phyloP scores from a whole-genome alignment of 2,797 vertebrate genomes.

The Gymnothorax reevesii region DNA sequence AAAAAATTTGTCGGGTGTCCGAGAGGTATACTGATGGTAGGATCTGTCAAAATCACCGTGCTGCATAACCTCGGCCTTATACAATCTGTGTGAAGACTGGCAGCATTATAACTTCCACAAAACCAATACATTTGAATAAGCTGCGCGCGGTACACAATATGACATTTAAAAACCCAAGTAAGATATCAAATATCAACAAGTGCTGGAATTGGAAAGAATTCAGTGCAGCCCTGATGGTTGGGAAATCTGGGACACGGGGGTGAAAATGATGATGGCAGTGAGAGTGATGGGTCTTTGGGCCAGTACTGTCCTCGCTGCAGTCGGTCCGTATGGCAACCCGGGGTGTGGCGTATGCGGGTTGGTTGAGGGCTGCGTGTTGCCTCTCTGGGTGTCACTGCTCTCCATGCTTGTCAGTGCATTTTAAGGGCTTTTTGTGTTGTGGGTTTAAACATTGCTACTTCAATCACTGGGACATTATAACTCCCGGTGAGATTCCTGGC shows the following conservation, averaged over 20 bases:
- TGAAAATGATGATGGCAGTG: neutral
- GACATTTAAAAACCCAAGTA: neutral
- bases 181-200: slow-evolving; percentile 28
- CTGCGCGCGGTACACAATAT: neutral
- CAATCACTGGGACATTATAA: slow-evolving; percentile 81
- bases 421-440: slow-evolving; percentile 78
- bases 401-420: slow-evolving; percentile 86
- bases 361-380: slow-evolving; percentile 61
- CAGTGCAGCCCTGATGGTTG: neutral
- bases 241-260: neutral
- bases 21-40: neutral
- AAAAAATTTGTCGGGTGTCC: neutral
- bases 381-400: slow-evolving; percentile 69
- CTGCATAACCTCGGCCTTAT: neutral
- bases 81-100: neutral
- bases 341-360: slow-evolving; percentile 31
- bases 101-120: neutral
- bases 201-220: neutral
- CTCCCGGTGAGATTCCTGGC: slow-evolving; percentile 81
- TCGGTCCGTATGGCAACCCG: slow-evolving; percentile 2
- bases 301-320: slow-evolving; percentile 18
- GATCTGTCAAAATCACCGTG: neutral
- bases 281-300: slow-evolving; percentile 8
- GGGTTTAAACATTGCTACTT: slow-evolving; percentile 79
- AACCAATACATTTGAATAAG: neutral